Evolutionary conservation across 2,888 invertebrate genomes (phyloP), one percentile per base, ranked within the genome.

Genomic region (Corbicula japonica): DNA sequence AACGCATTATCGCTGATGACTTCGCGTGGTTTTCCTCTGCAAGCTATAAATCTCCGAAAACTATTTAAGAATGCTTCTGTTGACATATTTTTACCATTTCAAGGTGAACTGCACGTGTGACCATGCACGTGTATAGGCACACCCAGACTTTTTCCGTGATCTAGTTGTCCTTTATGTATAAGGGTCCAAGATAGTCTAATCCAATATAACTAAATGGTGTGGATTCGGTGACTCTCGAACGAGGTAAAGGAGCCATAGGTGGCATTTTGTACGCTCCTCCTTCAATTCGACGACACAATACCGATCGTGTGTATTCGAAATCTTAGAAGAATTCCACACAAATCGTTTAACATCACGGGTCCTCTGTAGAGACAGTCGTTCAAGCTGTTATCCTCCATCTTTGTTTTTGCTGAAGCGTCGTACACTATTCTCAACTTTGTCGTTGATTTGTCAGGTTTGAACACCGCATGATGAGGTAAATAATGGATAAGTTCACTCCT

Each of bases 351-450:
- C 1, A 73, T 15, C 0, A 44, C 1, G 0, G 73, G 73, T 0
- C 73, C 73, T 6, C 46, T 10, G 12, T 34, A 44, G n/a, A 73
- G 46, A 30, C 73, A 66, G 3, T 73, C 73, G 52, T 73, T 73
- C 30, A 73, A 44, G 26, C 72, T 72, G n/a, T 3, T 2, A n/a
- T 50, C 26, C 0, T 54, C 35, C 32, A 48, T 35, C n/a, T n/a
- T 41, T 23, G 30, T 5, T 35, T 58, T 62, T 1, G 54, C 54
- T 4, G 54, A 54, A 28, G 54, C 54, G n/a, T 58, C 38, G 26
- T 60, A 60, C 28, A 60, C 60, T 8, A 60, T 21, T 15, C 60
- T 32, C 8, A 60, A 35, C 38, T 60, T 60, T 2, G 38, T 60
- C 12, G 60, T 60, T 35, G 34, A 1, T 15, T 60, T 60, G 1